These are phyloP conservation scores for Rotaria magnacalcarata DNA, from an alignment of 2,888 invertebrate genomes.

Conservation along the genomic window DNA sequence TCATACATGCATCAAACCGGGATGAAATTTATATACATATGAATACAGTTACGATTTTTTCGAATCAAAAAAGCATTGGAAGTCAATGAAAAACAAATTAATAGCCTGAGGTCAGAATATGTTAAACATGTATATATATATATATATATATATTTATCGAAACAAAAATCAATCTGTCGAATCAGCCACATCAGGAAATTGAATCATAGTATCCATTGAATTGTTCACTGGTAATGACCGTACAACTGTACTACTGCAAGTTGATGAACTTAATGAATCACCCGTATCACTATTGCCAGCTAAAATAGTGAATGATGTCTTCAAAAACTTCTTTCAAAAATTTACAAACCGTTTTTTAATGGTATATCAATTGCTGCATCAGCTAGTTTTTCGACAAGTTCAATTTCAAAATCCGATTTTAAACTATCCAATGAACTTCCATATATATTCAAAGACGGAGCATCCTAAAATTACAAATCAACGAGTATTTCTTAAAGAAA, in stretches of 20 bases:
- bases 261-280: slow-evolving; percentile 29
- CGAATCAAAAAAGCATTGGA: not conserved
- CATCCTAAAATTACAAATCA: not conserved
- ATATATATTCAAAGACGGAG: slow-evolving; percentile 9
- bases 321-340: not conserved
- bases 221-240: not conserved
- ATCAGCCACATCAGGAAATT: not conserved
- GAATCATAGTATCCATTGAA: not conserved
- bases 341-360: slow-evolving; percentile 26
- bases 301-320: not conserved
- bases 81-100: not conserved
- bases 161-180: not conserved
- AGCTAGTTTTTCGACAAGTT: slow-evolving; percentile 22
- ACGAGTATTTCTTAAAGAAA: not conserved
- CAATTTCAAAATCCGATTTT: slow-evolving; percentile 18
- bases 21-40: not conserved
- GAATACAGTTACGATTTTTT: not conserved
- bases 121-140: not conserved
- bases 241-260: not conserved
- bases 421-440: slow-evolving; percentile 12
- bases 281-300: not conserved
- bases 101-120: not conserved
- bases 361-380: slow-evolving; percentile 18
- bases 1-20: not conserved
- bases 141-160: not conserved